Percentiles rank a stretch among this genome's conserved stretches.
Conservation (phyloP, 2,888 invertebrate species). For the Stegophylla sp. region DNA sequence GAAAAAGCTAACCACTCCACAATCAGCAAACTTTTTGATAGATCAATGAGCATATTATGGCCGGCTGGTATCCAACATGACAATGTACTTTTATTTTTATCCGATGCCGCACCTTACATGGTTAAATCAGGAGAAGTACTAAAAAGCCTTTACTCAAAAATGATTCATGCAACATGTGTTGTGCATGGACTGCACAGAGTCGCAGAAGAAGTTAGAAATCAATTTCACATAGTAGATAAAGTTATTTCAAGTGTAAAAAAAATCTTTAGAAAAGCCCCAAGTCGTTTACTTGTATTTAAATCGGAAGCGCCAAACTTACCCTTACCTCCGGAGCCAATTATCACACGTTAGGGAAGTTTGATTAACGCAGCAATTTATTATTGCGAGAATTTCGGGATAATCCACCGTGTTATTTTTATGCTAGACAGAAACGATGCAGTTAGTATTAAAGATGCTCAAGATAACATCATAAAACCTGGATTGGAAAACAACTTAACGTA, state of each 20-base stretch:
- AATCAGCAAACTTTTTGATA: not conserved
- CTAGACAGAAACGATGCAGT: slow-evolving; percentile 7
- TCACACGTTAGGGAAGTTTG: no score
- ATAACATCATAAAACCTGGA: not conserved
- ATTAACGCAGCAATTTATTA: no score
- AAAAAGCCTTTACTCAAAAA: not conserved
- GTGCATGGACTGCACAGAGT: not conserved
- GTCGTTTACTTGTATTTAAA: not conserved
- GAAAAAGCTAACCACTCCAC: slow-evolving; percentile 2
- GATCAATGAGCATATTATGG: not conserved
- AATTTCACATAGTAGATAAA: not conserved
- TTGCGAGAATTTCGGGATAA: no score
- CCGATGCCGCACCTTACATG: not conserved
- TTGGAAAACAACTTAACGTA: slow-evolving; percentile 6
- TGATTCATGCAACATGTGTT: not conserved
- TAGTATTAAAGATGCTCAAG: not conserved
- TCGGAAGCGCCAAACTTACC: not conserved
- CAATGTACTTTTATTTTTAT: slow-evolving; percentile 2
- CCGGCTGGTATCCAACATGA: not conserved
- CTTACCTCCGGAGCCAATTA: not conserved
- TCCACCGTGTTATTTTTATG: not conserved
- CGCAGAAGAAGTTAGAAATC: not conserved
- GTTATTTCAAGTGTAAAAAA: no score
- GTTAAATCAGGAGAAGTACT: not conserved
- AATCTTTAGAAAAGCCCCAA: no score